phyloP scores from a whole-genome alignment of 1,140 invertebrate species.

The Zaprionus inermis region DNA sequence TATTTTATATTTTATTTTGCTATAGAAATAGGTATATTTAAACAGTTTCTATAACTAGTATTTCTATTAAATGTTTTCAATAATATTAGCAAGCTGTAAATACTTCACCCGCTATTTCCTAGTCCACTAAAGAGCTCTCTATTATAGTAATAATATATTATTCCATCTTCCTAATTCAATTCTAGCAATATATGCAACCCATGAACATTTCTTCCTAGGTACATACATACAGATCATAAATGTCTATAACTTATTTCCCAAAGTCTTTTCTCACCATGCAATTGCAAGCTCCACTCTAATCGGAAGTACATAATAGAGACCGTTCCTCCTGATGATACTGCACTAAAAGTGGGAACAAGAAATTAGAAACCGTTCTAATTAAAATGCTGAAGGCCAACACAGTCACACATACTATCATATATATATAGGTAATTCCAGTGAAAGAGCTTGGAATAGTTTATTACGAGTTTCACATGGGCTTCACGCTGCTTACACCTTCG shows the following conservation, averaged over 20 bases:
- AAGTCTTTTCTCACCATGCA: slow-evolving; percentile 5
- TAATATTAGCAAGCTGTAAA: too few species aligned
- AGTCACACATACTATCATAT: neutral
- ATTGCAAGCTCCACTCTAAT: neutral
- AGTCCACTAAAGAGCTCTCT: too few species aligned
- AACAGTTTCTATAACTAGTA: too few species aligned
- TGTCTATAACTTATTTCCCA: slow-evolving; percentile 5
- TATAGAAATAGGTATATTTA: too few species aligned
- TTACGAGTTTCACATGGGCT: neutral
- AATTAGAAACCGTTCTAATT: slow-evolving; percentile 19
- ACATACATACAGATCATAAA: neutral
- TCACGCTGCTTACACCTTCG: slow-evolving; percentile 6
- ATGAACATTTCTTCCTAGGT: neutral
- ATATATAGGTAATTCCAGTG: neutral
- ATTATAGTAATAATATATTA: too few species aligned
- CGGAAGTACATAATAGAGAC: slow-evolving; percentile 6
- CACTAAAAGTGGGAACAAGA: neutral
- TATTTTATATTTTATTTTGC: too few species aligned
- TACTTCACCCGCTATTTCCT: too few species aligned
- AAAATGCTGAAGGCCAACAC: slow-evolving; percentile 5
- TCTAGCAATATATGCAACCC: neutral
- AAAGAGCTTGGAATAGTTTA: neutral
- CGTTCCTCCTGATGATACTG: neutral
- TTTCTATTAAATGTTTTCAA: too few species aligned
- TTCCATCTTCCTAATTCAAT: neutral